Evolutionary conservation across 2,113 vertebrate genomes (phyloP).

Genomic region (Zapornia atra): DNA sequence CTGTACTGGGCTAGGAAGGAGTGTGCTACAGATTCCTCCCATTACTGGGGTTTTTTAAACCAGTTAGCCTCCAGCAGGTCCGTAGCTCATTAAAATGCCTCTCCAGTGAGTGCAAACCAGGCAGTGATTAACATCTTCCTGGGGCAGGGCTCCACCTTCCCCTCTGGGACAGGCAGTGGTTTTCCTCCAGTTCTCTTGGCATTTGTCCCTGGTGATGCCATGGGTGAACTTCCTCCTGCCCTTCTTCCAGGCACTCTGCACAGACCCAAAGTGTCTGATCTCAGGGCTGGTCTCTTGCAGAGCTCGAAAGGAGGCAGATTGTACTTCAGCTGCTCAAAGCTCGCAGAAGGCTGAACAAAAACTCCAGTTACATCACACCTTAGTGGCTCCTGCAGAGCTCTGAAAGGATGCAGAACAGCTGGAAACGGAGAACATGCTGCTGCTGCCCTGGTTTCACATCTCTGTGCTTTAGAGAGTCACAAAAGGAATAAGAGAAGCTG

Average conservation of each 20-base stretch:
- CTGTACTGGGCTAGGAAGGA: background rate
- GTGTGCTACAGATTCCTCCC: background rate
- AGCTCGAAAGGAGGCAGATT: background rate
- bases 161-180: background rate
- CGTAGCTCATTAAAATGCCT: background rate
- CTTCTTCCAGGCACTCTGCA: accelerated
- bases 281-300: background rate
- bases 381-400: background rate
- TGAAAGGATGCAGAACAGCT: background rate
- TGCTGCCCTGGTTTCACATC: background rate
- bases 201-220: background rate
- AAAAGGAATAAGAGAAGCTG: background rate
- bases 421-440: background rate
- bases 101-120: background rate
- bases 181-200: background rate
- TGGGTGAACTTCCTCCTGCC: background rate
- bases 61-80: background rate
- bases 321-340: background rate
- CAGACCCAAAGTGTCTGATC: background rate
- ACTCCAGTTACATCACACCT: background rate
- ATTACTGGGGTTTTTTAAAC: background rate
- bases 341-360: background rate
- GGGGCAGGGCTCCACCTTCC: background rate
- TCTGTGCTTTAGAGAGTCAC: background rate
- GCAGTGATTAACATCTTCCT: background rate